A percentile compares a stretch with the other conserved stretches of the same genome.
Evolutionary conservation across 2,888 invertebrate genomes (phyloP).

Genomic region (Geotrupes spiniger): DNA sequence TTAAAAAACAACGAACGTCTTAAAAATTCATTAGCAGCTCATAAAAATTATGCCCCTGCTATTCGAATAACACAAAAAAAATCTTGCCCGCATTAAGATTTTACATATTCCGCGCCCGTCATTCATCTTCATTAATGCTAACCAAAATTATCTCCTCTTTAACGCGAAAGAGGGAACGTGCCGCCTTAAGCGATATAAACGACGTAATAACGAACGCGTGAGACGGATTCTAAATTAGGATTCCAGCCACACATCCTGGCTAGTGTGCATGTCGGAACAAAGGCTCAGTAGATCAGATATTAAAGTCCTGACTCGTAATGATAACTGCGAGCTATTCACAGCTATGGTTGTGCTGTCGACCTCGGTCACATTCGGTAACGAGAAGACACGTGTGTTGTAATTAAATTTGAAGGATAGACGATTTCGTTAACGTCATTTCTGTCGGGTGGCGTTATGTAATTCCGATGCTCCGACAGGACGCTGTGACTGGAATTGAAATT

Average conservation of each 20-base stretch:
- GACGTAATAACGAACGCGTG: conserved; percentile 1
- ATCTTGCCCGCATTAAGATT: too few species aligned
- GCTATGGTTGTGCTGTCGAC: conserved; percentile 1
- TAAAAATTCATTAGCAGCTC: too few species aligned
- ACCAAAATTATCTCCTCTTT: too few species aligned
- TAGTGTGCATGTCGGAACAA: conserved; percentile 35
- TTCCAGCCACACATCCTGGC: conserved; percentile 30
- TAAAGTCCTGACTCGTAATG: conserved; percentile 6
- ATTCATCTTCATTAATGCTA: too few species aligned
- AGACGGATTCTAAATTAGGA: conserved; percentile 16
- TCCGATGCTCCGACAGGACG: neutral
- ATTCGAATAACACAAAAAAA: too few species aligned
- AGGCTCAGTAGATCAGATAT: conserved; percentile 35
- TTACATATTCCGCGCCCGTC: too few species aligned
- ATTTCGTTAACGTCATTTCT: conserved; percentile 1
- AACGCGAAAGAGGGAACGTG: neutral
- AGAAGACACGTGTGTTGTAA: conserved; percentile 2
- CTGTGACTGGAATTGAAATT: too few species aligned
- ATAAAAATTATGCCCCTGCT: too few species aligned
- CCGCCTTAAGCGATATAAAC: neutral
- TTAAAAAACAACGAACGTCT: too few species aligned
- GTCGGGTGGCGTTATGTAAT: neutral
- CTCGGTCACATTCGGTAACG: conserved; percentile 5
- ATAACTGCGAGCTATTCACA: conserved; percentile 3
- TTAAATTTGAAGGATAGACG: conserved; percentile 5